phyloP scores from a whole-genome alignment of 2,113 vertebrate species.

The Meleagris gallopavo region DNA sequence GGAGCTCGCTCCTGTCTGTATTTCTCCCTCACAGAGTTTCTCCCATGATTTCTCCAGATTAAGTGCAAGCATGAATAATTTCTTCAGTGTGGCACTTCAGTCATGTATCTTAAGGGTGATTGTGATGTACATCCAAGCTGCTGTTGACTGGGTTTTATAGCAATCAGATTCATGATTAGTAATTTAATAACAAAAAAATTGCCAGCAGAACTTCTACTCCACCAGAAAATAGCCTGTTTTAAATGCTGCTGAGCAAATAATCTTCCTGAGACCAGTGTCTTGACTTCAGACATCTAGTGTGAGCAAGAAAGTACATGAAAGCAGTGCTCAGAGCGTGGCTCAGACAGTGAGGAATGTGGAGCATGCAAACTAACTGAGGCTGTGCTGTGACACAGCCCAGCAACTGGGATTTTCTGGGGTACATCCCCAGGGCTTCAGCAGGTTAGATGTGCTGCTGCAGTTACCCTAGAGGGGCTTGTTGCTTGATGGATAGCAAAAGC shows the following conservation, averaged over 20 bases:
- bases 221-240: background rate
- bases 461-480: background rate
- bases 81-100: background rate
- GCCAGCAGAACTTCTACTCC: background rate
- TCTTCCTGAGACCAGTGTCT: background rate
- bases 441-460: background rate
- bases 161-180: background rate
- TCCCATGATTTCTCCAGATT: background rate
- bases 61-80: background rate
- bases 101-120: background rate
- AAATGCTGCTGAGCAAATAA: background rate
- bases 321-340: background rate
- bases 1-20: background rate
- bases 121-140: background rate
- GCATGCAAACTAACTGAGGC: accelerated
- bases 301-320: background rate
- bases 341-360: background rate
- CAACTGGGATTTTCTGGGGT: background rate
- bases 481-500: background rate
- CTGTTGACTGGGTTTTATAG: background rate
- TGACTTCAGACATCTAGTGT: background rate
- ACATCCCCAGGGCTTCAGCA: background rate
- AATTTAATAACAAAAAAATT: background rate
- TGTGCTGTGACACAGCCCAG: background rate
- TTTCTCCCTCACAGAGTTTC: background rate